Evolutionary conservation across 2,797 vertebrate genomes (phyloP).

Genomic region (Meriones psammophilus): DNA sequence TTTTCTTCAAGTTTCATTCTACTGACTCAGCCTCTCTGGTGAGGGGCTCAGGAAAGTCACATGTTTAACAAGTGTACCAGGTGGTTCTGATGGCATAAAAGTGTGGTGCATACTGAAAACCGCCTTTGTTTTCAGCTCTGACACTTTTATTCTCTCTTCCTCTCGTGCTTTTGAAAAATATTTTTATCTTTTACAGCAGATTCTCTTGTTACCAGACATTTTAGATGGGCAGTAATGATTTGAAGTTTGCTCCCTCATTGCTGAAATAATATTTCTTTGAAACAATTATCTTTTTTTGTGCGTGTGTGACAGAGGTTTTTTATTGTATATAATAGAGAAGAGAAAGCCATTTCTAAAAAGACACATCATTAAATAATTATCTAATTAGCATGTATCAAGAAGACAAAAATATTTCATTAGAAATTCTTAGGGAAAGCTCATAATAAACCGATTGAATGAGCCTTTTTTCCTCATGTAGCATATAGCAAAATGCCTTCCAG

Average conservation of each 20-base stretch:
- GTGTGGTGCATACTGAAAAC: not conserved
- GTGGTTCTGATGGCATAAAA: not conserved
- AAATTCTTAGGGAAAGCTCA: slow-evolving; percentile 87
- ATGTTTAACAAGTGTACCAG: not conserved
- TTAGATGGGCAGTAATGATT: slow-evolving; percentile 47
- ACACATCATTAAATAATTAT: slow-evolving; percentile 90
- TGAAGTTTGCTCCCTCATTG: slow-evolving; percentile 49
- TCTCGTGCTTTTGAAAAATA: slow-evolving; percentile 64
- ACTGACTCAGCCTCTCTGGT: not conserved
- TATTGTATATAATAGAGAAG: slow-evolving; percentile 88
- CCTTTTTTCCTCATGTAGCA: not conserved
- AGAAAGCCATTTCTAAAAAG: slow-evolving; percentile 86
- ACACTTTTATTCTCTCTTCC: slow-evolving; percentile 18
- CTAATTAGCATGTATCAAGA: slow-evolving; percentile 88
- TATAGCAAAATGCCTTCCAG: not conserved
- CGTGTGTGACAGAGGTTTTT: slow-evolving; percentile 85
- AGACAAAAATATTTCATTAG: slow-evolving; percentile 87
- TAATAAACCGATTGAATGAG: slow-evolving; percentile 74
- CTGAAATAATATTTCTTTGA: slow-evolving; percentile 66
- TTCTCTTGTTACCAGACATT: not conserved
- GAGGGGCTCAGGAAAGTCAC: not conserved
- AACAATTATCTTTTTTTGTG: slow-evolving; percentile 38
- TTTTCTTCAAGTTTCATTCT: not conserved
- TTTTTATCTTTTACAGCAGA: slow-evolving; percentile 49
- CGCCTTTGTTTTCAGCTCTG: slow-evolving; percentile 51